Conservation (phyloP, 1,140 invertebrate genomes). For the Dolichoris vasculosae region DNA sequence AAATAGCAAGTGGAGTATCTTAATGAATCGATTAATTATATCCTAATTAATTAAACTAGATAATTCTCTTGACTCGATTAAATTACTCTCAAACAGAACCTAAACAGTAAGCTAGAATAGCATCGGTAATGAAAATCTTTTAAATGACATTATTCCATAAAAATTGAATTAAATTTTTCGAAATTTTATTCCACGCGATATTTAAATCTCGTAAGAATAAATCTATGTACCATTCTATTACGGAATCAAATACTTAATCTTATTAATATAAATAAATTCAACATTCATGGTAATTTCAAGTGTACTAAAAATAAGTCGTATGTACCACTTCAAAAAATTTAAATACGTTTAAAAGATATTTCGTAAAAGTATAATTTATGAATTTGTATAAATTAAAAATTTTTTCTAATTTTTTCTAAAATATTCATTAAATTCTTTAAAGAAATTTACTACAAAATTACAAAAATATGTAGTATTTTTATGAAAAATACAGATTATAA, state of each 20-base stretch:
- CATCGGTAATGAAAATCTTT: constrained; percentile 27
- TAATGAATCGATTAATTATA: constrained; percentile 26
- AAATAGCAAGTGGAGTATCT: constrained; percentile 24
- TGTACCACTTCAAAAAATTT: no score
- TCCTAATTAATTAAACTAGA: constrained; percentile 34
- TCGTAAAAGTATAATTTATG: no score
- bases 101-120: constrained; percentile 14
- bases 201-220: background rate
- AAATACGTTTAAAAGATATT: no score
- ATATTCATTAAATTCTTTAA: no score
- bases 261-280: no score
- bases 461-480: no score
- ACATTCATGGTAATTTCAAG: no score
- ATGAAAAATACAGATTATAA: no score
- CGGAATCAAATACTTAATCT: background rate
- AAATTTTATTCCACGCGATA: background rate
- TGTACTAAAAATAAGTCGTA: no score
- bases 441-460: no score
- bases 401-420: no score
- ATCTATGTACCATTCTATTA: background rate
- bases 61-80: constrained; percentile 27
- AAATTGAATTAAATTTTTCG: background rate
- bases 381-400: no score
- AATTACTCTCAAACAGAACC: background rate
- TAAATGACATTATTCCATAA: background rate